Evolutionary conservation across 2,797 vertebrate genomes (phyloP).

Genomic region (Myiotriccus ornatus): DNA sequence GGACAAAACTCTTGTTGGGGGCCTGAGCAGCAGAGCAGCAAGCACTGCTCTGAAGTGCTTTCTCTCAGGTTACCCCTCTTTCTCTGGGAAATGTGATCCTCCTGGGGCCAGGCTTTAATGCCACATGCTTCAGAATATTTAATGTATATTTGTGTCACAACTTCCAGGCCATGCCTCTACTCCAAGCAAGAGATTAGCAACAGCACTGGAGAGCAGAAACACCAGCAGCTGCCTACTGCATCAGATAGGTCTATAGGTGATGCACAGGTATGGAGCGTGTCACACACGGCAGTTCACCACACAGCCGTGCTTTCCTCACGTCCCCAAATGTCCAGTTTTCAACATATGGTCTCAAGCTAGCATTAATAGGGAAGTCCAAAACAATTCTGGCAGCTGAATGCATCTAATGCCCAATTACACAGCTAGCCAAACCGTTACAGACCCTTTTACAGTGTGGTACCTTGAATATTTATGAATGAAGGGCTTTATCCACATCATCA

Average conservation of each 20-base stretch:
- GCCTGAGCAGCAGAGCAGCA: neutral
- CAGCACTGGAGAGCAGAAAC: neutral
- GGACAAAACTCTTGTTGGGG: too few relatives aligned
- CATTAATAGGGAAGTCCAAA: neutral
- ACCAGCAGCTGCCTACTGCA: neutral
- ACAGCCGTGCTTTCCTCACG: rapidly evolving
- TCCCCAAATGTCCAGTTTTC: neutral
- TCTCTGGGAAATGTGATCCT: rapidly evolving
- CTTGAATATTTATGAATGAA: neutral
- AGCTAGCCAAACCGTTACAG: neutral
- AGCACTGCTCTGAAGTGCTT: rapidly evolving
- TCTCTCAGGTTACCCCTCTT: neutral
- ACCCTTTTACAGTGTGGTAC: neutral
- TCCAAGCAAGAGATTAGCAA: rapidly evolving
- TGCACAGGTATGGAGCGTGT: rapidly evolving
- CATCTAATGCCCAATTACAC: neutral
- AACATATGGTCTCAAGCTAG: neutral
- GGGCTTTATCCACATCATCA: neutral
- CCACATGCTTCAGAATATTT: neutral
- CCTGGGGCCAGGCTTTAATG: rapidly evolving
- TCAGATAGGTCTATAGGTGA: rapidly evolving
- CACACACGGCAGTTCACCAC: rapidly evolving
- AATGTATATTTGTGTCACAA: rapidly evolving
- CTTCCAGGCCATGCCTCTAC: neutral
- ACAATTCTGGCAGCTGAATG: neutral